Base-by-base conservation (phyloP, 1,140 invertebrate species). In the Ladona fulva region DNA sequence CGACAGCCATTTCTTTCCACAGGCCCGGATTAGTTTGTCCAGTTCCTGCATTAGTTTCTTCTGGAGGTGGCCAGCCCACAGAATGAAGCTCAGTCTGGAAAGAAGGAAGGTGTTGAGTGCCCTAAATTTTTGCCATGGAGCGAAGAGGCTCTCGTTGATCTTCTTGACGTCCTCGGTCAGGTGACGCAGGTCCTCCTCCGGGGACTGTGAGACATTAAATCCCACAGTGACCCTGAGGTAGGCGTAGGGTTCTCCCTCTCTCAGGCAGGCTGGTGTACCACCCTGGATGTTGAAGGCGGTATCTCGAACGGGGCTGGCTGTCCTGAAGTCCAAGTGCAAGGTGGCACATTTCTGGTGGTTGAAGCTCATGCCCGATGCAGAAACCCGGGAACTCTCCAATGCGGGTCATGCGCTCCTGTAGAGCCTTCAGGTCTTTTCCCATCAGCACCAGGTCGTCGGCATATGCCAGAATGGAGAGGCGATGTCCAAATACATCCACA, bases 401-500 rank as follows among this genome's bases (percentile, higher is more conserved):
- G 10, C 16, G 25, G 29, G 78, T 74, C 16, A 80, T 0, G 3
- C 22, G 25, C 16, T 24, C 14, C 25, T 80, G 80, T 12, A 80
- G 78, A 8, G 22, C 73, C 19, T 44, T 12, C 16, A 19, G 52
- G 12, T 22, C n/a, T 12, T 8, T 25, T 0, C 14, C 77, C 0
- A 81, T 77, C 6, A 81, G 77, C 19, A 76, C 75, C 12, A 81
- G 73, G 78, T 81, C 80, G 75, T 81, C 80, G n/a, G 80, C 80
- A 73, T 74, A 81, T 11, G 78, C 80, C 19, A 80, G 76, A 7
- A 74, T 24, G 0, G 44, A n/a, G 0, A 42, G 14, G 14, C 24
- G 19, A 6, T 59, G 19, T 0, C 22, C 24, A 24, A 19, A 16
- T 1, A 77, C 19, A 8, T 42, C n/a, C 19, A 19, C 19, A 16